Percentiles rank a stretch among this genome's conserved stretches.
Conservation (phyloP, 2,888 invertebrate genomes). For the Morpho helenor region DNA sequence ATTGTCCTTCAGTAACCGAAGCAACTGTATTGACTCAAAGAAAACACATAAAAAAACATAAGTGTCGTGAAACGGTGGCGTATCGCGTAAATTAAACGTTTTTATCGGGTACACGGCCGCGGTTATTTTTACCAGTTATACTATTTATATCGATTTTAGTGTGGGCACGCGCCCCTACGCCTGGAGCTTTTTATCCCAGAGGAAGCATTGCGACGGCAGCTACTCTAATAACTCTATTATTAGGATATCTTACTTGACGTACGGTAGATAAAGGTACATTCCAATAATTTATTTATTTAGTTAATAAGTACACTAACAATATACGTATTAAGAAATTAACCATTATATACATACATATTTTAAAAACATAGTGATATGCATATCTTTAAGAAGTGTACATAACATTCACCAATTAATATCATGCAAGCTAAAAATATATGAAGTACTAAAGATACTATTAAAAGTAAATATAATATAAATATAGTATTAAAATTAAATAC, state of each 20-base stretch:
- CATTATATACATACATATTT: no score
- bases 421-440: no score
- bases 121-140: constrained; percentile 70
- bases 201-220: constrained; percentile 37
- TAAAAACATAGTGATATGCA: no score
- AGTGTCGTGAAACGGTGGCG: constrained; percentile 63
- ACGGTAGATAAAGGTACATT: constrained; percentile 23
- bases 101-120: constrained; percentile 60
- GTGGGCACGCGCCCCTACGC: constrained; percentile 63
- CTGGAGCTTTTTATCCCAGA: constrained; percentile 53
- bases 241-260: constrained; percentile 40
- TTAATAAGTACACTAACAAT: no score
- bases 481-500: not conserved
- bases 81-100: constrained; percentile 73
- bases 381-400: no score
- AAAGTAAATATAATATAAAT: no score
- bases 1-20: constrained; percentile 47
- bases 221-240: constrained; percentile 42
- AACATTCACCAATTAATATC: no score
- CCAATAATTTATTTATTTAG: no score
- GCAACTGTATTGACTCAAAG: constrained; percentile 69
- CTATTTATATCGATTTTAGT: constrained; percentile 47
- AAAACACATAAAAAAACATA: constrained; percentile 76
- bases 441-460: no score
- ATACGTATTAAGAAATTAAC: no score